Conservation (phyloP, 2,888 invertebrate genomes). For the Acrobasis repandana region DNA sequence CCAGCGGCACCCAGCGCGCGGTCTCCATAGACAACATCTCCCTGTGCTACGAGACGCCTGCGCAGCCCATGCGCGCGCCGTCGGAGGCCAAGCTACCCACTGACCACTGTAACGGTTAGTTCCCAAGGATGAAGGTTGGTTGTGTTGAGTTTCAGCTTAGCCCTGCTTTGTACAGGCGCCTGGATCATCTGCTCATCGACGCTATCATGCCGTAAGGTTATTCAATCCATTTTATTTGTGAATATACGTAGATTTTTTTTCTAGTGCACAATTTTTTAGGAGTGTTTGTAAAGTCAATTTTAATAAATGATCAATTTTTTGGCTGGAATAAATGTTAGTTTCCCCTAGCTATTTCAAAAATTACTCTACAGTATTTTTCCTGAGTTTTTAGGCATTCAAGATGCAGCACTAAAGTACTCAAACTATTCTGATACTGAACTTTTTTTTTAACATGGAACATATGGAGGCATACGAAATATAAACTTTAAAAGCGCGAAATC, state of each 20-base stretch:
- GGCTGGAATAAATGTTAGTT: no score
- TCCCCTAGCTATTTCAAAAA: no score
- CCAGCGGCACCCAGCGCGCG: slow-evolving; percentile 75
- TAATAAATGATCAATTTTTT: no score
- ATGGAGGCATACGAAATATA: no score
- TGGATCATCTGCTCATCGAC: neutral
- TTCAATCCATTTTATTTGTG: neutral
- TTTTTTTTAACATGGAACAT: no score
- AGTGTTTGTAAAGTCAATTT: no score
- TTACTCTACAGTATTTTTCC: no score
- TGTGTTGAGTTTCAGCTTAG: slow-evolving; percentile 16
- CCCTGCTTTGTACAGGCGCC: slow-evolving; percentile 4
- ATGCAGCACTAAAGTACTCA: no score
- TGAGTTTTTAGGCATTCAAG: no score
- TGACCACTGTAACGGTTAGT: slow-evolving; percentile 69
- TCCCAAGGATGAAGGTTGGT: slow-evolving; percentile 20
- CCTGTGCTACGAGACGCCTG: slow-evolving; percentile 70
- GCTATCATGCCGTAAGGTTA: slow-evolving; percentile 17
- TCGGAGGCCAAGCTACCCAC: slow-evolving; percentile 67
- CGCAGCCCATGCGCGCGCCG: slow-evolving; percentile 64
- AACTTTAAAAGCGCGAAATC: no score
- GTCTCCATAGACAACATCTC: slow-evolving; percentile 86
- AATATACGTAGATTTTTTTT: neutral
- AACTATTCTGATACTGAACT: no score
- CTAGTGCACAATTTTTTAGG: neutral